Evolutionary conservation across 1,140 invertebrate species (phyloP).

Genomic region (Lycorma delicatula): DNA sequence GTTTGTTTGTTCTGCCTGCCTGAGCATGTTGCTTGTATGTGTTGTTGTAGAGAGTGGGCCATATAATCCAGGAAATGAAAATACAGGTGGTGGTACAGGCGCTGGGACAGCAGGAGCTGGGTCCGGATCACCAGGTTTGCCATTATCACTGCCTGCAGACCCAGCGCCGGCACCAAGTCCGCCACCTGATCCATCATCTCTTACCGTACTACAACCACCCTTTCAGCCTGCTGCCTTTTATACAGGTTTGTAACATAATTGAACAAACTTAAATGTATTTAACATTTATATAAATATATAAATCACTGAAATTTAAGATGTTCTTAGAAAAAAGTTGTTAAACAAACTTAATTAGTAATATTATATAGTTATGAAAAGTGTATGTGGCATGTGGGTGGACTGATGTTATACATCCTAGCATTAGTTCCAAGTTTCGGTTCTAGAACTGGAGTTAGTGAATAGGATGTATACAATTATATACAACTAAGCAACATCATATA

Average conservation of each 20-base stretch:
- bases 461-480: too few relatives aligned
- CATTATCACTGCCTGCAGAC: conserved; percentile 48
- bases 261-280: neutral
- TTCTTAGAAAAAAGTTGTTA: too few relatives aligned
- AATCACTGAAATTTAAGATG: too few relatives aligned
- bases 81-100: conserved; percentile 31
- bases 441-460: too few relatives aligned
- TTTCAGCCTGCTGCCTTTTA: conserved; percentile 42
- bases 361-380: too few relatives aligned
- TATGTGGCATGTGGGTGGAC: too few relatives aligned
- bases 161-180: conserved; percentile 36
- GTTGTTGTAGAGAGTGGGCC: conserved; percentile 19
- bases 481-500: too few relatives aligned
- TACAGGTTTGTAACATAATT: conserved; percentile 49
- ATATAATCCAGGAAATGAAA: conserved; percentile 12
- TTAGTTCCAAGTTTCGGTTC: too few relatives aligned
- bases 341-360: too few relatives aligned
- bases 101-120: conserved; percentile 36
- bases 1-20: too few relatives aligned
- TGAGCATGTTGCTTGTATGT: conserved; percentile 25
- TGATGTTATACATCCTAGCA: too few relatives aligned
- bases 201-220: conserved; percentile 45
- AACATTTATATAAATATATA: too few relatives aligned
- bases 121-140: conserved; percentile 38
- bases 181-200: conserved; percentile 31